Conservation (phyloP, 2,797 vertebrate species). For the Nyctibius grandis region DNA sequence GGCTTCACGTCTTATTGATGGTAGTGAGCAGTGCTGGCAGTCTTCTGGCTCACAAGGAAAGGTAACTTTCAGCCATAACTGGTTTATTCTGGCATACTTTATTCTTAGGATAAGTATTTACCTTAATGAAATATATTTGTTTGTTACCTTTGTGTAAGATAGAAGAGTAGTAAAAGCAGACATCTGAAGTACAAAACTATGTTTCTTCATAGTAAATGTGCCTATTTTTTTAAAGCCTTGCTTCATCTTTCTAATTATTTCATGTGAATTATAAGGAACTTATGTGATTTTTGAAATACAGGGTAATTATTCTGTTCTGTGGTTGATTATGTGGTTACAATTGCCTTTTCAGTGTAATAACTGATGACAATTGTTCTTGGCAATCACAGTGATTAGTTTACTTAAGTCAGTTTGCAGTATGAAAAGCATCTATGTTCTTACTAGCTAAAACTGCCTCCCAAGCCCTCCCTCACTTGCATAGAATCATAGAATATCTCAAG, state of each 20-base stretch:
- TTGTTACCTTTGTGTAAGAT: not conserved
- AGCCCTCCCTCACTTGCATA: not conserved
- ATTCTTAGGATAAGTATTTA: not conserved
- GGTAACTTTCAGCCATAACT: conserved; percentile 63
- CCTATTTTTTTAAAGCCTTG: not conserved
- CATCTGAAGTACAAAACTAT: not conserved
- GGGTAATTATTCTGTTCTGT: not conserved
- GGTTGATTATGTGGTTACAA: not conserved
- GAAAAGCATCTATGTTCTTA: not conserved
- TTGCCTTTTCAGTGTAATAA: not conserved
- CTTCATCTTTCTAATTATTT: not conserved
- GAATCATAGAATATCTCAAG: not conserved
- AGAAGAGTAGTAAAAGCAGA: not conserved
- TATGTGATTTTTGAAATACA: not conserved
- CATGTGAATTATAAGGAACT: not conserved
- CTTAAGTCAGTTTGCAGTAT: not conserved
- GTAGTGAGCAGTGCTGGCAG: conserved; percentile 96
- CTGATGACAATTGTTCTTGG: not conserved
- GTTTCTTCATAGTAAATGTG: not conserved
- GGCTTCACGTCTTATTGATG: conserved; percentile 90
- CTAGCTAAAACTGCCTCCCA: not conserved
- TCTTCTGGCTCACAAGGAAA: conserved; percentile 98
- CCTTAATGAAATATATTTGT: not conserved
- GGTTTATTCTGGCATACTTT: not conserved
- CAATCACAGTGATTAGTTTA: not conserved